These are phyloP conservation scores for Luperina testacea DNA, from an alignment of 2,888 invertebrate species.

Conservation along the genomic window DNA sequence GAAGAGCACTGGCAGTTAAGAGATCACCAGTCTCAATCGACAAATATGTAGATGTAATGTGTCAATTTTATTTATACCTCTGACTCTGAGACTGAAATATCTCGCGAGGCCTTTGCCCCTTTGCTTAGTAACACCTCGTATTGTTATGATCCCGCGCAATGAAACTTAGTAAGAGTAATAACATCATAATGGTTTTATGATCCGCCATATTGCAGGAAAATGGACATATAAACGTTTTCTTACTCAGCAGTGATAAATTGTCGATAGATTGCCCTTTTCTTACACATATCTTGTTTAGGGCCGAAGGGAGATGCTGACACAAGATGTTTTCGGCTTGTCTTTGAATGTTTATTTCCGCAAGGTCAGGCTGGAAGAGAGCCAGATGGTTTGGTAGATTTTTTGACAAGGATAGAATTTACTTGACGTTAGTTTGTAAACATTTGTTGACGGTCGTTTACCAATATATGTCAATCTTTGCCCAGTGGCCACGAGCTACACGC, in stretches of 20 bases:
- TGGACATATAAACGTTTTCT: slow-evolving; percentile 31
- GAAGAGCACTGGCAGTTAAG: no score
- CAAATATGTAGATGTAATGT: neutral
- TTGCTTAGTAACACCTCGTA: neutral
- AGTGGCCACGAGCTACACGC: no score
- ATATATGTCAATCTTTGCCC: neutral
- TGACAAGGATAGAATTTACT: slow-evolving; percentile 11
- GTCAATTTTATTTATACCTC: neutral
- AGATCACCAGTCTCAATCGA: neutral
- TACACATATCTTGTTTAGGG: slow-evolving; percentile 32
- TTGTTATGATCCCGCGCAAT: neutral
- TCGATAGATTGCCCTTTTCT: slow-evolving; percentile 39
- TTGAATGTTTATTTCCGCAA: slow-evolving; percentile 22
- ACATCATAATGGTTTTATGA: slow-evolving; percentile 36
- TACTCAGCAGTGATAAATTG: slow-evolving; percentile 47
- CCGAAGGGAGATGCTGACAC: slow-evolving; percentile 31
- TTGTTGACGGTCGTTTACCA: no score
- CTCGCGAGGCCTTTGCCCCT: neutral
- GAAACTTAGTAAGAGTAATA: slow-evolving; percentile 8
- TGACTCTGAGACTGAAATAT: neutral
- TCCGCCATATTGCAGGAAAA: slow-evolving; percentile 23
- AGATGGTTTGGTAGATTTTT: slow-evolving; percentile 4
- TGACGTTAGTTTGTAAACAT: neutral
- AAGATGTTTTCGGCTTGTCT: slow-evolving; percentile 12
- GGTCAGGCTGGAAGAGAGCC: neutral